These are phyloP conservation scores for Paralvinella palmiformis DNA, from an alignment of 1,140 invertebrate genomes.

Conservation along the genomic window DNA sequence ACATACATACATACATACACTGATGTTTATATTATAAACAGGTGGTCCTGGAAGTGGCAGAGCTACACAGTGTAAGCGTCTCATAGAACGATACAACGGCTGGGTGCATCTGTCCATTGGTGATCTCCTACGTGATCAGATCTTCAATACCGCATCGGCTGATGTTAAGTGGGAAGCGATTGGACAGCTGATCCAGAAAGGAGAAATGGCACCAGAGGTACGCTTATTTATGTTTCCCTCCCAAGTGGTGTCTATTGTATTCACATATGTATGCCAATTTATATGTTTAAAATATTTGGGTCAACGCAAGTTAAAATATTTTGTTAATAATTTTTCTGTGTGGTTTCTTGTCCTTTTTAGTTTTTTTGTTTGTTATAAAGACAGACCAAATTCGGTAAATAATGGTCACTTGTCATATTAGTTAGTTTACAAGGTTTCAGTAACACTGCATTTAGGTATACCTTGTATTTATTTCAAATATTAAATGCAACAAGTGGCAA, in stretches of 20 bases:
- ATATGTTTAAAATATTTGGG: not conserved
- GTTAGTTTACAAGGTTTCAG: too few relatives aligned
- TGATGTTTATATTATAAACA: conserved; percentile 17
- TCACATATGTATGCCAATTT: not conserved
- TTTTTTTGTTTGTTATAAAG: too few relatives aligned
- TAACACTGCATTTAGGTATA: too few relatives aligned
- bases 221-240: not conserved
- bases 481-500: too few relatives aligned
- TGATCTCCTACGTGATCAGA: conserved; percentile 30
- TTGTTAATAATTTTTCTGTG: not conserved
- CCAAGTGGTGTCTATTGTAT: not conserved
- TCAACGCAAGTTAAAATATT: not conserved
- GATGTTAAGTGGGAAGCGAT: conserved; percentile 40
- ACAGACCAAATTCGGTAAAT: too few relatives aligned
- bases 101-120: conserved; percentile 42
- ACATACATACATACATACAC: not conserved
- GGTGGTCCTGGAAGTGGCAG: conserved; percentile 45
- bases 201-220: conserved; percentile 45
- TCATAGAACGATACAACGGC: conserved; percentile 30
- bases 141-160: conserved; percentile 27
- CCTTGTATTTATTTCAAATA: too few relatives aligned
- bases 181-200: conserved; percentile 33
- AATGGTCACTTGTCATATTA: too few relatives aligned
- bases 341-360: too few relatives aligned
- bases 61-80: conserved; percentile 28